Evolutionary conservation across 2,113 vertebrate species (phyloP).

Genomic region (Delphinus delphis): DNA sequence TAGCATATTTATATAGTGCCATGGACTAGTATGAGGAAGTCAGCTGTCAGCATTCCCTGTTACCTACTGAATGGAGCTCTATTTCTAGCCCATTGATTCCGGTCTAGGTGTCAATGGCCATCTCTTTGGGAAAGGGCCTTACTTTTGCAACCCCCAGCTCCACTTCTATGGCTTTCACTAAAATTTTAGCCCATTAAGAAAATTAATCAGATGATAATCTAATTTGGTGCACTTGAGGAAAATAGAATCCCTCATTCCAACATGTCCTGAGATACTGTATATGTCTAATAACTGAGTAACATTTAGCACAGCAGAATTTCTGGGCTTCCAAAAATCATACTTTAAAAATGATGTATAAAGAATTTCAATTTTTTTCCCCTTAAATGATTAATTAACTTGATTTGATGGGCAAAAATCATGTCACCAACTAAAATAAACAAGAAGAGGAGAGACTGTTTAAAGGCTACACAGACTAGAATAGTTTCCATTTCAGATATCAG

Average conservation of each 20-base stretch:
- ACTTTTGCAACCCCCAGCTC: neutral
- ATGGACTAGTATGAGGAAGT: neutral
- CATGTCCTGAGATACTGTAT: neutral
- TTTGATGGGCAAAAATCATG: constrained; percentile 4
- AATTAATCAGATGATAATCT: neutral
- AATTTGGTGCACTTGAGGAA: neutral
- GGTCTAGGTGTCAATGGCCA: neutral
- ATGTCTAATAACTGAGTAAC: neutral
- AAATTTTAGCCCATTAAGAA: neutral
- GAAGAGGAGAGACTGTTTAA: neutral
- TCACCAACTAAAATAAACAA: constrained; percentile 47
- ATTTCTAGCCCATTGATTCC: neutral
- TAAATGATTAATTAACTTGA: constrained; percentile 48
- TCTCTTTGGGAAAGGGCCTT: neutral
- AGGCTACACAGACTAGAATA: neutral
- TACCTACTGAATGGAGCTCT: neutral
- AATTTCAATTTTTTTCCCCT: neutral
- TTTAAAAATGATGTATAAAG: neutral
- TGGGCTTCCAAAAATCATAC: neutral
- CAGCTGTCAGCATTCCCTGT: neutral
- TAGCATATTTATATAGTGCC: constrained; percentile 43
- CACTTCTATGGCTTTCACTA: neutral
- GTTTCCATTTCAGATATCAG: constrained; percentile 60
- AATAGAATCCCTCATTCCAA: neutral
- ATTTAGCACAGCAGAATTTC: neutral